Evolutionary conservation across 2,888 invertebrate genomes (phyloP), one percentile per base, ranked within the genome.

Genomic region (Limnephilus lunatus): DNA sequence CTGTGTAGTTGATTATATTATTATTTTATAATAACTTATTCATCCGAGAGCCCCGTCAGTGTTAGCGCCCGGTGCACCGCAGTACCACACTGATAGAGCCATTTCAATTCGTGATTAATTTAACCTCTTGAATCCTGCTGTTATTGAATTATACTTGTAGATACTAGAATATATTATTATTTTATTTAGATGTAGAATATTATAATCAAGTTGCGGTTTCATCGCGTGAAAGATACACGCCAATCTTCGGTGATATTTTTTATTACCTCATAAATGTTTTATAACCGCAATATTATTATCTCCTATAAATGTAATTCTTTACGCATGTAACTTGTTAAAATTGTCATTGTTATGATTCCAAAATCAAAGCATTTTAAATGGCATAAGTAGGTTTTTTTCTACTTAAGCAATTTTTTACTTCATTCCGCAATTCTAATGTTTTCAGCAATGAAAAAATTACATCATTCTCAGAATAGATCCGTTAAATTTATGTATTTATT

Each of bases 51-150:
- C 68, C 68, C 68, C 68, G 68, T 68, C 68, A 68, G 68, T 68
- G n/a, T 68, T 68, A 68, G 68, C 68, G 68, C 68, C 68, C 25
- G 68, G n/a, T 68, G 68, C 25, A 68, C 25, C 68, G 25, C 25
- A 25, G 68, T 39, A 30, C 86, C 44, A 11, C 86, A 15, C 44
- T 86, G 86, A 86, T 86, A 86, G 48, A 86, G 86, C 86, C 35
- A 86, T 86, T 86, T 44, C 39, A n/a, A 86, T 39, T 86, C 86
- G n/a, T 86, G 86, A 30, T 44, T 35, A 44, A 86, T 86, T 86
- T 86, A 86, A 68, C 68, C 68, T 68, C 68, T 68, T 68, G 25
- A 2, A 9, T 68, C 68, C 68, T 7, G 25, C 9, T 9, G 2
- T 68, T 68, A n/a, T 25, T 25, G 19, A 68, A 4, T 25, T 25